A percentile compares a stretch with the other conserved stretches of the same genome.
Evolutionary conservation across 2,797 vertebrate genomes (phyloP).

Genomic region (Macropus fuliginosus): DNA sequence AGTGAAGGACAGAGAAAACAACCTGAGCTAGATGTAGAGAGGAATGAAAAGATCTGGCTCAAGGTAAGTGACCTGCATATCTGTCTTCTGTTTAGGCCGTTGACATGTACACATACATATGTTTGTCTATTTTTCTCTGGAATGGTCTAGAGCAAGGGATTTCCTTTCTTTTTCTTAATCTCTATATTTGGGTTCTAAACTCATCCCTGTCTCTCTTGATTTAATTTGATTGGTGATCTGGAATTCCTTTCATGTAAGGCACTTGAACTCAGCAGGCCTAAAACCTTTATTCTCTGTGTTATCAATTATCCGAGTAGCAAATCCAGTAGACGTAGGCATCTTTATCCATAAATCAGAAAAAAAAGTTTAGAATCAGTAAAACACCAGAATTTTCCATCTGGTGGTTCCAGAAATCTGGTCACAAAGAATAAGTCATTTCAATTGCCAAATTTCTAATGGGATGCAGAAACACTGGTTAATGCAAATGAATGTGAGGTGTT

Average conservation of each 20-base stretch:
- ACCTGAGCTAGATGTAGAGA: constrained; percentile 72
- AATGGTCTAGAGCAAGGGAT: not conserved
- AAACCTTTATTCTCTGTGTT: not conserved
- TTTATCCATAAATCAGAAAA: not conserved
- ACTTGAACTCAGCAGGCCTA: not conserved
- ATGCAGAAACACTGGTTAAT: not conserved
- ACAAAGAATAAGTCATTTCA: not conserved
- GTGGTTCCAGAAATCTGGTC: not conserved
- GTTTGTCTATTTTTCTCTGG: not conserved
- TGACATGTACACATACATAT: not conserved
- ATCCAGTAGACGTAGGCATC: no score
- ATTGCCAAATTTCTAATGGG: not conserved
- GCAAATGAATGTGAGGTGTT: not conserved
- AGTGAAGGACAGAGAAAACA: constrained; percentile 53
- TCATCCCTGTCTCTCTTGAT: constrained; percentile 46
- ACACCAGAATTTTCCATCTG: not conserved
- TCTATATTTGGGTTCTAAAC: constrained; percentile 35
- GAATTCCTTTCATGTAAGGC: constrained; percentile 15
- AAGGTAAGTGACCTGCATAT: constrained; percentile 85
- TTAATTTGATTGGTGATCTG: not conserved
- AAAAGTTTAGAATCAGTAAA: not conserved
- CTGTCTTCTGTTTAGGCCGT: not conserved
- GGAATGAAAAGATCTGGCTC: constrained; percentile 89
- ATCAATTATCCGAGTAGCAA: not conserved
- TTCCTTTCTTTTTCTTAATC: constrained; percentile 41